Evolutionary conservation across 2,113 vertebrate species (phyloP).

Genomic region (Puffinus mauretanicus): DNA sequence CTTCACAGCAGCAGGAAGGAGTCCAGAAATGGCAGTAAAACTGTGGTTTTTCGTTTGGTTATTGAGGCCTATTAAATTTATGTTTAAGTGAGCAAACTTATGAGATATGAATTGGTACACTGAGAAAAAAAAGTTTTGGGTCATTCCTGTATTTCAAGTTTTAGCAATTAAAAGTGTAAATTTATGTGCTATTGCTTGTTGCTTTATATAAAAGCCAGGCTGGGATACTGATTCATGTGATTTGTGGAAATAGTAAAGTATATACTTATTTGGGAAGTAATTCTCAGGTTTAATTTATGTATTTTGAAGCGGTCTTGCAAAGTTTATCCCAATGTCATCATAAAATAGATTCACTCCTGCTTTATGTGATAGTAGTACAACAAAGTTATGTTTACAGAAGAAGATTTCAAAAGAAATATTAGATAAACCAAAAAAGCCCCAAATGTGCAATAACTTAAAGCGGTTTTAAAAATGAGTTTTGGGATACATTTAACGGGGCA

Average conservation of each 20-base stretch:
- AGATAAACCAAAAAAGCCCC: not conserved
- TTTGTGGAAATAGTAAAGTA: not conserved
- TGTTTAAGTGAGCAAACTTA: not conserved
- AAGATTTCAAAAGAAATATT: not conserved
- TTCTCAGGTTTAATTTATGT: not conserved
- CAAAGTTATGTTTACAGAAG: not conserved
- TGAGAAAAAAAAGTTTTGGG: not conserved
- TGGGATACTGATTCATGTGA: not conserved
- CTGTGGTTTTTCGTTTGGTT: slow-evolving; percentile 6
- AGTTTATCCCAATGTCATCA: not conserved
- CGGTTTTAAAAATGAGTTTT: not conserved
- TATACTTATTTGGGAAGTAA: not conserved
- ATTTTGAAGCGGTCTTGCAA: not conserved
- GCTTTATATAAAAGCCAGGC: not conserved
- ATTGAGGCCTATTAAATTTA: slow-evolving; percentile 4
- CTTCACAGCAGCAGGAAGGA: slow-evolving; percentile 39
- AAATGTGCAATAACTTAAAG: not conserved
- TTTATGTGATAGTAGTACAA: not conserved
- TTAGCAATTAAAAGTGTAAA: not conserved
- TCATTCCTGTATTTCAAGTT: not conserved
- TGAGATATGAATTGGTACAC: not conserved
- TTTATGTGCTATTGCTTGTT: not conserved
- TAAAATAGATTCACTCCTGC: not conserved
- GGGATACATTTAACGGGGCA: not conserved
- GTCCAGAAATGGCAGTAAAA: slow-evolving; percentile 44